Base-by-base conservation (phyloP, 2,113 vertebrate species). In the Octodon degus region DNA sequence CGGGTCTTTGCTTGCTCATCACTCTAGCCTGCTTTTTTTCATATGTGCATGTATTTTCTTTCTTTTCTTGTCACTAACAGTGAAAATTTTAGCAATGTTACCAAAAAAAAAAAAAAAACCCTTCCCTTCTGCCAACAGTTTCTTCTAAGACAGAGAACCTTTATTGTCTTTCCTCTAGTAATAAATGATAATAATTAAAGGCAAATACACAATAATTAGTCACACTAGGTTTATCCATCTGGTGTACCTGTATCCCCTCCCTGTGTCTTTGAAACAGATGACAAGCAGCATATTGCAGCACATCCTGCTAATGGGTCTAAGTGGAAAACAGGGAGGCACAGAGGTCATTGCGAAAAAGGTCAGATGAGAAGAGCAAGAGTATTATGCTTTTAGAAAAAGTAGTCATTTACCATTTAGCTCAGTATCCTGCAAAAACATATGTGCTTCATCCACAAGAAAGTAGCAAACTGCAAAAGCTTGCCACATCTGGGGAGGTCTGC, bases 101-200 rank as follows among this genome's bases (percentile, higher is more conserved):
- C 40, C 11, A 53, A 79, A 50, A 79, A 53, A 79, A 76, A 72
- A 24, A 74, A 74, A 70, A 88, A 88, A 96, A 94, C 93, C 34
- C n/a, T 97, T 98, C 97, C 96, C 96, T 96, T 97, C 97, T 98
- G 98, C 97, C 94, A 92, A 97, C 98, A 98, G 97, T 98, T 95
- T 87, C 97, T 98, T 97, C 97, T 65, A 62, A 98, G 98, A 97
- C 98, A 98, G 97, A 98, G 98, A 99, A 98, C 98, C 98, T 99
- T 98, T 98, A 98, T 99, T 99, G 98, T 99, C 98, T 98, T 98
- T 98, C 98, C 98, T 98, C 97, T 97, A 92, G 98, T 99, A 99
- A 99, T 99, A 99, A 99, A 99, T 99, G 99, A 99, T 99, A 99
- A 99, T 99, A 99, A 99, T 99, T 99, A 99, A 99, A 99, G 98